Evolutionary conservation across 30 jellyfish, hydroid and myxozoan genomes (phyloP), one percentile per base, ranked within the genome.

Genomic region (Aurelia sp.): DNA sequence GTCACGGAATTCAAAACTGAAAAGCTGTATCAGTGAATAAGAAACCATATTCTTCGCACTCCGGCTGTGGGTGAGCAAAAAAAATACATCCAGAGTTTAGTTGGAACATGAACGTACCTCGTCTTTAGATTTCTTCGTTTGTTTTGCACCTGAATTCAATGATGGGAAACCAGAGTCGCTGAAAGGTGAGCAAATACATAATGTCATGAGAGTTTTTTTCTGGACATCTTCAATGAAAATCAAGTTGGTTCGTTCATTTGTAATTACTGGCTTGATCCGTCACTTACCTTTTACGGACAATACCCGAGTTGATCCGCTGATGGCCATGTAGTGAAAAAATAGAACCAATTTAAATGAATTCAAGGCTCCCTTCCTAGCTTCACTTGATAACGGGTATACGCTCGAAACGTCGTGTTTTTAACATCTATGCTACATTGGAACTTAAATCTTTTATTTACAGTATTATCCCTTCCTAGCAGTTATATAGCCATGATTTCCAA

Each of bases 91-190:
- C 27, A 37, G 70, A 31, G 0, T 41, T 16, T 37, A n/a, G 33
- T 50, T 17, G 10, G 13, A n/a, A 58, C 18, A 59, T 16, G 17
- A 65, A 18, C 77, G 15, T 70, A 84, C 93, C 93, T 84, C 93
- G 18, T 84, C 93, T 41, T 84, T 84, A 9, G 82, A 66, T 53
- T 84, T 84, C 63, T 73, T 84, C 64, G 60, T 82, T 70, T 22
- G 87, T 63, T 74, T 84, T 40, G 87, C 81, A 11, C 70, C 67
- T 5, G 76, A 67, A 44, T 23, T 27, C 76, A 84, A 62, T 12
- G 87, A 37, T 21, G 87, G 93, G 60, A 84, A 73, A 27, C 87
- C 87, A 52, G 91, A 82, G 27, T 82, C 91, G 44, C 91, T 44
- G 55, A 44, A 44, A 44, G 55, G 13, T 44, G 8, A 44, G 55